phyloP scores from a whole-genome alignment of 2,113 vertebrate species.

The Osmerus eperlanus region DNA sequence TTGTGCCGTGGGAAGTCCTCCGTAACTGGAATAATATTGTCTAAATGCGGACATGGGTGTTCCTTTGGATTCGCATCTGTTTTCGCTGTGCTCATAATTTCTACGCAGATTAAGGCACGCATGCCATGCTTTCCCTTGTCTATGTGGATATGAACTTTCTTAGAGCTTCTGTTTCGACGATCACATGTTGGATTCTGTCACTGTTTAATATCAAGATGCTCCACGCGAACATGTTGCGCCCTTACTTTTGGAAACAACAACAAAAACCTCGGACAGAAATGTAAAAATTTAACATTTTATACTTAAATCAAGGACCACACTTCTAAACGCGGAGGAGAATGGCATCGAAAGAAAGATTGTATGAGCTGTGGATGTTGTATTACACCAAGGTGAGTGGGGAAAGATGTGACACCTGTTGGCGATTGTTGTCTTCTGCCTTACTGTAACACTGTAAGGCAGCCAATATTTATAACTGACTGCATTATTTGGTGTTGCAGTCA shows the following conservation, averaged over 20 bases:
- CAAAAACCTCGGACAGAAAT: slow-evolving; percentile 19
- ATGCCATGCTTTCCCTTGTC: slow-evolving; percentile 17
- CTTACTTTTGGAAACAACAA: slow-evolving; percentile 47
- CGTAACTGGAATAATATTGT: slow-evolving; percentile 46
- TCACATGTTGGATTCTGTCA: background rate
- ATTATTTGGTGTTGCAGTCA: background rate
- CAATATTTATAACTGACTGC: no score
- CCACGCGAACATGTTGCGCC: slow-evolving; percentile 45
- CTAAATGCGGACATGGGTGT: slow-evolving; percentile 62
- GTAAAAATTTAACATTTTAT: slow-evolving; percentile 34
- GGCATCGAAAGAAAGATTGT: slow-evolving; percentile 86
- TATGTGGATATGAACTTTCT: background rate
- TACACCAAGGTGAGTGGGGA: slow-evolving; percentile 84
- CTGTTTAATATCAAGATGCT: slow-evolving; percentile 52
- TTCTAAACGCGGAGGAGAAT: slow-evolving; percentile 65
- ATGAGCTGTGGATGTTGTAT: slow-evolving; percentile 90
- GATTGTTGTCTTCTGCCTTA: background rate
- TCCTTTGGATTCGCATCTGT: slow-evolving; percentile 51
- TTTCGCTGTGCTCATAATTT: slow-evolving; percentile 32
- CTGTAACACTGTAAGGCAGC: background rate
- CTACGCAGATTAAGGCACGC: slow-evolving; percentile 16
- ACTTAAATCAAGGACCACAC: slow-evolving; percentile 38
- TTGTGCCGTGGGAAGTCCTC: slow-evolving; percentile 55
- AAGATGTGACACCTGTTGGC: slow-evolving; percentile 67
- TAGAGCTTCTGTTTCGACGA: background rate